Evolutionary conservation across 2,888 invertebrate species (phyloP).

Genomic region (Spisula solida): DNA sequence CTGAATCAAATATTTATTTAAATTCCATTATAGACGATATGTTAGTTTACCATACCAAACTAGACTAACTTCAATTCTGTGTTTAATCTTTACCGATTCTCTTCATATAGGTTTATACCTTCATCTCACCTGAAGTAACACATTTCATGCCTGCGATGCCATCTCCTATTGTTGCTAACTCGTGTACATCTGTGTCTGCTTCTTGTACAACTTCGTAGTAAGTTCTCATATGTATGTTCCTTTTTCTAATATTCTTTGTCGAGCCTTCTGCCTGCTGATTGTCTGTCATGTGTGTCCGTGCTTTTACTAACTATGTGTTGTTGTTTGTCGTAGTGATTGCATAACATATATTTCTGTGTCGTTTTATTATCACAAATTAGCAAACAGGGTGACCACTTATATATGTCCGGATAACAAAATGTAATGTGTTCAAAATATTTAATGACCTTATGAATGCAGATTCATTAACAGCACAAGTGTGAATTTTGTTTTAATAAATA

Average conservation of each 20-base stretch:
- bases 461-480: too few species aligned
- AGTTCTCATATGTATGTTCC: neutral
- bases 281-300: neutral
- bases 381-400: too few species aligned
- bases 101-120: neutral
- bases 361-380: too few species aligned
- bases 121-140: neutral
- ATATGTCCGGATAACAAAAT: too few species aligned
- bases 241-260: neutral
- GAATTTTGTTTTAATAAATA: too few species aligned
- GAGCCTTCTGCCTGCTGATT: neutral
- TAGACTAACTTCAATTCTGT: neutral
- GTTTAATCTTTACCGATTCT: neutral
- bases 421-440: too few species aligned
- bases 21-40: constrained; percentile 12
- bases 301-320: too few species aligned
- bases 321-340: too few species aligned
- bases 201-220: neutral
- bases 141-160: neutral
- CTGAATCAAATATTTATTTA: constrained; percentile 3
- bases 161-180: neutral
- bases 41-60: constrained; percentile 14
- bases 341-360: too few species aligned
- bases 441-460: too few species aligned
- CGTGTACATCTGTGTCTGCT: neutral